phyloP scores from a whole-genome alignment of 1,140 invertebrate species.

The Zaprionus inermis region DNA sequence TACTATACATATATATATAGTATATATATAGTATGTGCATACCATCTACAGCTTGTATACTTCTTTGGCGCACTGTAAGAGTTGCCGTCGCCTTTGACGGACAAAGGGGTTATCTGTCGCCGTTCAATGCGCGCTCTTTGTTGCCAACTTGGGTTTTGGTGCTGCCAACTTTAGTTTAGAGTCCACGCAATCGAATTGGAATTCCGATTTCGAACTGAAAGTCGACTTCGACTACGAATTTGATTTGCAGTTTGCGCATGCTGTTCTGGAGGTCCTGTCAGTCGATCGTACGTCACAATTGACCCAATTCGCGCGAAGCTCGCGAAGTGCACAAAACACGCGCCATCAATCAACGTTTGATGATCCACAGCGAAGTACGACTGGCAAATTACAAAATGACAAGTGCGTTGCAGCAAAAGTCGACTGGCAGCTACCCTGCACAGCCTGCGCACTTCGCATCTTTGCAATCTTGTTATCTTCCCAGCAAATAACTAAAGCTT shows the following conservation, averaged over 20 bases:
- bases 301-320: constrained; percentile 59
- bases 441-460: too few species aligned
- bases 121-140: constrained; percentile 58
- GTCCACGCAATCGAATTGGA: background rate
- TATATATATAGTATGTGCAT: constrained; percentile 2
- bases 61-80: constrained; percentile 3
- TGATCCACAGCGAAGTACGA: constrained; percentile 18
- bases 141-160: constrained; percentile 39
- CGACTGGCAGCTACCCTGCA: background rate
- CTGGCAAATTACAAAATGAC: constrained; percentile 25
- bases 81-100: constrained; percentile 1
- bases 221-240: too few species aligned
- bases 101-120: constrained; percentile 79
- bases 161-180: background rate
- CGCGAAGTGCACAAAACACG: constrained; percentile 48
- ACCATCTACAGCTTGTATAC: background rate
- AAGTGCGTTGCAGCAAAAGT: background rate
- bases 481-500: background rate
- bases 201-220: background rate
- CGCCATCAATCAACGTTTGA: constrained; percentile 68
- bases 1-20: constrained; percentile 17
- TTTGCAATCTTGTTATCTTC: too few species aligned
- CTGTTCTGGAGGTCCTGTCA: constrained; percentile 21
- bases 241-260: background rate
- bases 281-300: constrained; percentile 53